Conservation (phyloP, 2,888 invertebrate species). For the Dasysyrphus albostriatus region DNA sequence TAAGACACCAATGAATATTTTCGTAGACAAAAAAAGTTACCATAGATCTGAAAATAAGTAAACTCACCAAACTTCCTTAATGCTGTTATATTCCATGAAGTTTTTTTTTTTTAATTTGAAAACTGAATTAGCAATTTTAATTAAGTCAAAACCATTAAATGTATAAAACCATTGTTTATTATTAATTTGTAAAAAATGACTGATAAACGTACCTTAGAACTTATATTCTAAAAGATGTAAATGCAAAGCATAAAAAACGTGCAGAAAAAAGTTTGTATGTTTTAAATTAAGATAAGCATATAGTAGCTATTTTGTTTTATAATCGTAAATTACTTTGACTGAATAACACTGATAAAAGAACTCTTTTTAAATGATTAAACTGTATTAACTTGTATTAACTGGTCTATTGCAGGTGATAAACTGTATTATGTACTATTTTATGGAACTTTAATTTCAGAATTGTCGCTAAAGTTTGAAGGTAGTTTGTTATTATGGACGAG, state of each 20-base stretch:
- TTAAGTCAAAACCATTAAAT: background rate
- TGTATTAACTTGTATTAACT: conserved; percentile 62
- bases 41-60: background rate
- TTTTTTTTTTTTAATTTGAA: background rate
- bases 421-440: conserved; percentile 64
- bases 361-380: conserved; percentile 62
- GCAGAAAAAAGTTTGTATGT: conserved; percentile 26
- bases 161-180: conserved; percentile 58
- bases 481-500: conserved; percentile 61
- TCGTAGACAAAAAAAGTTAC: background rate
- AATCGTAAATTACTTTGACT: conserved; percentile 67
- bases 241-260: conserved; percentile 48
- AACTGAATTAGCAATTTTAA: background rate
- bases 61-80: background rate
- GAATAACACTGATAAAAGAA: conserved; percentile 71
- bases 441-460: conserved; percentile 68
- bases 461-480: conserved; percentile 68
- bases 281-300: conserved; percentile 33
- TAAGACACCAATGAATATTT: background rate
- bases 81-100: background rate
- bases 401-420: conserved; percentile 69
- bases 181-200: conserved; percentile 60
- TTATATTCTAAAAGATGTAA: conserved; percentile 59
- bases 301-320: conserved; percentile 20
- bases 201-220: conserved; percentile 53